Evolutionary conservation across 2,113 vertebrate species (phyloP), one percentile per base, ranked within the genome.

Genomic region (Grus americana): DNA sequence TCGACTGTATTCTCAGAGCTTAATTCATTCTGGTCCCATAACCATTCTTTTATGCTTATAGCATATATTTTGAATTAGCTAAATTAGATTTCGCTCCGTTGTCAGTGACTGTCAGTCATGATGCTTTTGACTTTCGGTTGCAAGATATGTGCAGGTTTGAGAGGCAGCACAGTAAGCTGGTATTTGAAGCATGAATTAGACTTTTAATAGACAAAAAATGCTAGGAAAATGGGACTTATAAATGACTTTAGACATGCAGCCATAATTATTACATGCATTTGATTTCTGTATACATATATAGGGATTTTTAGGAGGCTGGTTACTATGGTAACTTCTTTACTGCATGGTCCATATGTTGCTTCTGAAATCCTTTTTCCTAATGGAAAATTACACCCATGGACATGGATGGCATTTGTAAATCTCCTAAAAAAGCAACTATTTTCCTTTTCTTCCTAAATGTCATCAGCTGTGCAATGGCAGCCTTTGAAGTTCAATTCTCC

Each of bases 381-480:
- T 90, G 93, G 90, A 96, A 97, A 96, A 97, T 97, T 96, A 95
- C 88, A 96, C 80, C 74, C 95, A 52, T 96, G 95, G 96, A 94
- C 94, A 95, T 3, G 91, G 95, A 94, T 95, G 94, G 74, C 92
- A 94, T 96, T 95, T 93, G 88, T 94, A 95, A 95, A 92, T 96
- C 92, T 91, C 59, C 67, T 61, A 46, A 91, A 94, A 95, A 91
- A 57, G 92, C 29, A 18, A 61, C 62, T 23, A 65, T 93, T 93
- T 95, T 46, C 59, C 57, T 92, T 93, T 88, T 91, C 80, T 90
- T 94, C 74, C 76, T 83, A 96, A 97, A 97, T 96, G 92, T 94
- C 94, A 96, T 96, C 13, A 74, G 61, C 88, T 97, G 81, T 92
- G 94, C 85, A 88, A 68, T 42, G 57, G 85, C 79, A 88, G 94